phyloP scores from a whole-genome alignment of 1,140 invertebrate genomes.

The Eufriesea mexicana region DNA sequence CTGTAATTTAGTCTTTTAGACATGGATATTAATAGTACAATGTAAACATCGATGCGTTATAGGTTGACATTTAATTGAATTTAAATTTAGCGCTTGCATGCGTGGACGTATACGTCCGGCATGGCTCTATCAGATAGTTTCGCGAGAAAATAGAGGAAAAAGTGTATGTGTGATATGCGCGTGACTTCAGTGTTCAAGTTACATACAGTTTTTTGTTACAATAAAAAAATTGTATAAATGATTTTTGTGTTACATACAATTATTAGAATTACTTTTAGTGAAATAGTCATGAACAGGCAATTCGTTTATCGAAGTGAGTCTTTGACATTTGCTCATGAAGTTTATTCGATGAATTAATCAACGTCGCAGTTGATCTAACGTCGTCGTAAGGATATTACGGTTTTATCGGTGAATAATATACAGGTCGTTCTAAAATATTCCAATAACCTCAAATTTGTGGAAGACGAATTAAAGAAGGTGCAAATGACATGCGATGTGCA shows the following conservation, averaged over 20 bases:
- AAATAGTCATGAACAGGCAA: background rate
- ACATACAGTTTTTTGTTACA: background rate
- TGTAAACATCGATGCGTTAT: background rate
- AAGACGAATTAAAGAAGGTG: too few relatives aligned
- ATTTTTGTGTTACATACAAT: background rate
- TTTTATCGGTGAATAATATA: background rate
- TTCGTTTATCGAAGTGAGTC: background rate
- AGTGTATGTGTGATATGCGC: slow-evolving; percentile 32
- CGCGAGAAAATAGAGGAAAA: slow-evolving; percentile 36
- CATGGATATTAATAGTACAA: background rate
- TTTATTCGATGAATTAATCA: slow-evolving; percentile 14
- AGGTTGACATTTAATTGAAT: slow-evolving; percentile 33
- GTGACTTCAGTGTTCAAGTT: slow-evolving; percentile 37
- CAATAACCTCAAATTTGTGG: slow-evolving; percentile 19
- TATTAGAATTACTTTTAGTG: background rate
- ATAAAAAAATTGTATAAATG: background rate
- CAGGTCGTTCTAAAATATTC: background rate
- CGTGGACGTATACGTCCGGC: background rate
- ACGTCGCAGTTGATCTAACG: slow-evolving; percentile 4
- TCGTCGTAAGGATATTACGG: background rate
- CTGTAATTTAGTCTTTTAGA: background rate
- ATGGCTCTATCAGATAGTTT: slow-evolving; percentile 31
- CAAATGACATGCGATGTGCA: slow-evolving; percentile 28
- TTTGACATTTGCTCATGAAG: slow-evolving; percentile 24
- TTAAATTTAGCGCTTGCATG: slow-evolving; percentile 46